Conservation (phyloP, 2,113 vertebrate genomes). For the Climacteris rufus region DNA sequence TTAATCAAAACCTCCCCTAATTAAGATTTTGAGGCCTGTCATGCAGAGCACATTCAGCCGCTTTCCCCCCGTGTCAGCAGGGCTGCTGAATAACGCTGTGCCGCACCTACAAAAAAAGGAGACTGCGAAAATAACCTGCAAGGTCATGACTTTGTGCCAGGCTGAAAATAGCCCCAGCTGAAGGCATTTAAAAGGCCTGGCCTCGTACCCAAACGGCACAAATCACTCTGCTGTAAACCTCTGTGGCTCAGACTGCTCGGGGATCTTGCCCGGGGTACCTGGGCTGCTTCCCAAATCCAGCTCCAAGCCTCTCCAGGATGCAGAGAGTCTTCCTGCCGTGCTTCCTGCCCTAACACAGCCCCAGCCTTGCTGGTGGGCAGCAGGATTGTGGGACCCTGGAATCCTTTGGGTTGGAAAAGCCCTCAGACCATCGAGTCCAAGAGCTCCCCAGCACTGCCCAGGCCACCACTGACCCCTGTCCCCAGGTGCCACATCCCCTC, state of each 20-base stretch:
- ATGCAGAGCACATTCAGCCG: background rate
- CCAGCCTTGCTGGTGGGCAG: fast-evolving
- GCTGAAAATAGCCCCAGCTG: background rate
- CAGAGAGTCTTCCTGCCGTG: fast-evolving
- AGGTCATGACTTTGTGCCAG: background rate
- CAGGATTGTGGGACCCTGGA: fast-evolving
- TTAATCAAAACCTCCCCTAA: background rate
- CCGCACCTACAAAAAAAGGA: background rate
- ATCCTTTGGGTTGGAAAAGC: fast-evolving
- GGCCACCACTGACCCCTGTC: background rate
- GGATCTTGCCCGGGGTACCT: fast-evolving
- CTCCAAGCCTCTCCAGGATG: fast-evolving
- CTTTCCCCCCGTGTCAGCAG: fast-evolving
- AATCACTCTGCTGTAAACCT: background rate
- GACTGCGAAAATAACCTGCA: background rate
- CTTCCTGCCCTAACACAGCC: fast-evolving
- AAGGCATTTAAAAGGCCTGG: fast-evolving
- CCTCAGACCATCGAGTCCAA: fast-evolving
- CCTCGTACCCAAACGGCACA: fast-evolving
- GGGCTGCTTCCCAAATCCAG: fast-evolving
- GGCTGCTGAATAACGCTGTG: background rate
- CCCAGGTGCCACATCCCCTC: background rate
- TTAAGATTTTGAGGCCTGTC: background rate
- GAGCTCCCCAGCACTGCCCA: background rate
- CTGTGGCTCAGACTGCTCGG: fast-evolving